Conservation (phyloP, 2,113 vertebrate genomes). For the Sinocyclocheilus rhinocerous region DNA sequence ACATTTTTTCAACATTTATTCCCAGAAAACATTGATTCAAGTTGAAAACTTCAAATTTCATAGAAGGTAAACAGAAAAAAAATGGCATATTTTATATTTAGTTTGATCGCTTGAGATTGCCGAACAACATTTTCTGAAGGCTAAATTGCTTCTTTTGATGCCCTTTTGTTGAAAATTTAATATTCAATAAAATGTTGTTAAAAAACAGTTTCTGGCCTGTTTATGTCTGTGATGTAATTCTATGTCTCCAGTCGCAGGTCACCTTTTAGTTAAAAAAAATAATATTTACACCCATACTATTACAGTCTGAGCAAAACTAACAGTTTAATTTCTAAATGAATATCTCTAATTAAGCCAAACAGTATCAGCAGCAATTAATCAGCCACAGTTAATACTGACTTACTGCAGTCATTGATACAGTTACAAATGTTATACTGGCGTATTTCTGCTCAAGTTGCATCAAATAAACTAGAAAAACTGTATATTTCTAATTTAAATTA, state of each 20-base stretch:
- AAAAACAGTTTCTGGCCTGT: neutral
- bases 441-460: neutral
- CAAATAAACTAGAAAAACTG: neutral
- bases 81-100: neutral
- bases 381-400: too few species aligned
- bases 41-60: neutral
- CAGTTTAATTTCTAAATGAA: too few species aligned
- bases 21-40: neutral
- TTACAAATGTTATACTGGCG: neutral
- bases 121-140: neutral
- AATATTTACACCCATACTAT: too few species aligned
- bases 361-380: too few species aligned
- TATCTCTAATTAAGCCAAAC: too few species aligned
- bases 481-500: neutral
- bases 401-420: neutral
- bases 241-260: neutral
- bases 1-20: neutral
- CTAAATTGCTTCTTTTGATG: neutral
- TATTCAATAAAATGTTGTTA: too few species aligned
- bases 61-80: neutral
- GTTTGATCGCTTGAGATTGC: neutral
- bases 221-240: neutral
- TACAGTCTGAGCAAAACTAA: too few species aligned
- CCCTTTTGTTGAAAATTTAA: neutral
- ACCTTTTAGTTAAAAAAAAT: too few species aligned